Evolutionary conservation across 2,888 invertebrate genomes (phyloP).

Genomic region (Coremacera marginata): DNA sequence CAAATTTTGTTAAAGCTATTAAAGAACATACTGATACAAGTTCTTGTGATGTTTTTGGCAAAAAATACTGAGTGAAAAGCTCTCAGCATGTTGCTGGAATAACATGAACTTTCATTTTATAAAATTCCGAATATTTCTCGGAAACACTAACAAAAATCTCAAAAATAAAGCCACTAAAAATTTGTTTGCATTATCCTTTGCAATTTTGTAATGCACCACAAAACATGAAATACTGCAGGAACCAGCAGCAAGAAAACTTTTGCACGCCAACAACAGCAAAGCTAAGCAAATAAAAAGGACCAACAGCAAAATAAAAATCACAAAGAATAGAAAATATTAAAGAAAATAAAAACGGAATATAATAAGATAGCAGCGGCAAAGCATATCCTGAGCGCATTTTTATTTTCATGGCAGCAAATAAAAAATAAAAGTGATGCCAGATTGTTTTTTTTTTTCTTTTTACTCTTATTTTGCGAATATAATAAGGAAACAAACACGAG

Average conservation of each 20-base stretch:
- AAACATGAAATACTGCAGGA: not conserved
- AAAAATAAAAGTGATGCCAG: constrained; percentile 11
- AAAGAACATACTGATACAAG: no score
- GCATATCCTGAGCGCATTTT: not conserved
- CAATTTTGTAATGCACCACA: not conserved
- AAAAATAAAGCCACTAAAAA: not conserved
- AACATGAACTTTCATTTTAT: not conserved
- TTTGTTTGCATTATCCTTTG: not conserved
- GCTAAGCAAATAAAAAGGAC: not conserved
- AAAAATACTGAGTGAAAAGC: not conserved
- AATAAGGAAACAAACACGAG: constrained; percentile 21
- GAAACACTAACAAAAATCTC: not conserved
- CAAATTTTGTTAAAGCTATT: no score
- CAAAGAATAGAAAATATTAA: not conserved
- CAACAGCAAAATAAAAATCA: constrained; percentile 7
- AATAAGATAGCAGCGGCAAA: not conserved
- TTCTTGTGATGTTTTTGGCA: not conserved
- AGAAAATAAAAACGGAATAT: not conserved
- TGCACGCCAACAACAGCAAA: not conserved
- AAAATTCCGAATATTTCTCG: not conserved
- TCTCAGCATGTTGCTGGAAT: no score
- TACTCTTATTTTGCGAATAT: not conserved
- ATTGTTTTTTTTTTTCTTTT: not conserved
- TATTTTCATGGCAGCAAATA: constrained; percentile 10
- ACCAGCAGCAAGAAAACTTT: not conserved